Evolutionary conservation across 1,140 invertebrate species (phyloP).

Genomic region (Drosophila simulans): DNA sequence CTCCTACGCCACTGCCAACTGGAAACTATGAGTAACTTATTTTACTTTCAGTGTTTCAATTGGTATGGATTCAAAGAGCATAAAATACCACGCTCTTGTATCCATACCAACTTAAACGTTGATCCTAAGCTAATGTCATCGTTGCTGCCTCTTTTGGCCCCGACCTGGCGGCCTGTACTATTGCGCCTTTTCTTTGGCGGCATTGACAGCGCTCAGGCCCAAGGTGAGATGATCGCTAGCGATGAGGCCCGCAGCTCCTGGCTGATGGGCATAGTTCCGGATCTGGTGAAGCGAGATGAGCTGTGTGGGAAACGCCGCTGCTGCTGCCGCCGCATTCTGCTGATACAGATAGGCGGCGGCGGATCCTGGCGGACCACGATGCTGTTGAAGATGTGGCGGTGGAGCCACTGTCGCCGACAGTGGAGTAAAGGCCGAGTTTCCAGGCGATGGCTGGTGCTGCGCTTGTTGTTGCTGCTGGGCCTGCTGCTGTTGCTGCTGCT

Average conservation of each 20-base stretch:
- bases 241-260: conserved; percentile 85
- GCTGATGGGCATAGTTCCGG: conserved; percentile 97
- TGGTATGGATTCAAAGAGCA: conserved; percentile 7
- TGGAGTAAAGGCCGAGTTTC: conserved; percentile 93
- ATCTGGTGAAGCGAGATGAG: conserved; percentile 98
- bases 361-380: conserved; percentile 85
- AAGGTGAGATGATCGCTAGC: conserved; percentile 79
- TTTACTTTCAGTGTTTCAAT: conserved; percentile 13
- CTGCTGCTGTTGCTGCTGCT: conserved; percentile 68
- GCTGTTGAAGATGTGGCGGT: conserved; percentile 88
- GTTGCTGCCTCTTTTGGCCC: conserved; percentile 60
- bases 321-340: conserved; percentile 86
- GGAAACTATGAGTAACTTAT: conserved; percentile 29
- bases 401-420: conserved; percentile 89
- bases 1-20: conserved; percentile 4
- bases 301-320: conserved; percentile 93
- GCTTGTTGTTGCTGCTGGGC: conserved; percentile 85
- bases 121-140: conserved; percentile 51
- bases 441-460: conserved; percentile 59
- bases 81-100: neutral
- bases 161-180: conserved; percentile 69
- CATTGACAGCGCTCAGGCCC: conserved; percentile 70
- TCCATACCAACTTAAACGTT: conserved; percentile 30
- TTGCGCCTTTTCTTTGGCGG: conserved; percentile 83
- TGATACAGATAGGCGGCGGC: conserved; percentile 77